Evolutionary conservation across 2,888 invertebrate species (phyloP).

Genomic region (Agonopterix alstromeriana): DNA sequence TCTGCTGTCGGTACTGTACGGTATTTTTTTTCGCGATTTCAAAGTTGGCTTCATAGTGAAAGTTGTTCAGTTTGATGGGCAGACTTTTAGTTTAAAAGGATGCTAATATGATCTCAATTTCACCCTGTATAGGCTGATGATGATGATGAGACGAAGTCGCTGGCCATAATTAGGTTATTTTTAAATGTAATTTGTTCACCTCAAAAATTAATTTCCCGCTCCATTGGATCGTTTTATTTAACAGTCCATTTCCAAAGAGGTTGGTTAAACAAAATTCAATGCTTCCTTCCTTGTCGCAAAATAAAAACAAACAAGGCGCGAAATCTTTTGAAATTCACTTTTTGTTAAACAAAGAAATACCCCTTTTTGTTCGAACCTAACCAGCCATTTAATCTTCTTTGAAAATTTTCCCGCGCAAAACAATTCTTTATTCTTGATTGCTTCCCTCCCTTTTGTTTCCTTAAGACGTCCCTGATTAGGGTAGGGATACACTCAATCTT

Average conservation of each 20-base stretch:
- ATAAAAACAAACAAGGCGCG: neutral
- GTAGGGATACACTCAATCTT: neutral
- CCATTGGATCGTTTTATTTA: slow-evolving; percentile 2
- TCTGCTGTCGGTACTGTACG: too few relatives aligned
- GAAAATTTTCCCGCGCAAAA: slow-evolving; percentile 17
- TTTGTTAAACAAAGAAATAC: slow-evolving; percentile 14
- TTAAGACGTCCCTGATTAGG: slow-evolving; percentile 7
- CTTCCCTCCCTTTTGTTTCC: slow-evolving; percentile 17
- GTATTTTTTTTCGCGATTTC: too few relatives aligned
- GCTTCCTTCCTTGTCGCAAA: slow-evolving; percentile 2
- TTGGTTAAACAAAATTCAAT: slow-evolving; percentile 4
- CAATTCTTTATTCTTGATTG: slow-evolving; percentile 24
- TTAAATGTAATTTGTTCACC: too few relatives aligned
- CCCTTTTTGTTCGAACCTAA: slow-evolving; percentile 19
- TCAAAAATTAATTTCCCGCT: neutral
- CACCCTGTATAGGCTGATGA: too few relatives aligned
- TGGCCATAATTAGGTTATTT: too few relatives aligned
- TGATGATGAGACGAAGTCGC: too few relatives aligned
- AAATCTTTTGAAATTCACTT: slow-evolving; percentile 16
- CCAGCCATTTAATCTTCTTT: slow-evolving; percentile 20
- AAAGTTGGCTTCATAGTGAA: too few relatives aligned
- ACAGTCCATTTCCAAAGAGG: neutral
- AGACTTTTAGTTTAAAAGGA: too few relatives aligned
- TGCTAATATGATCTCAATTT: too few relatives aligned
- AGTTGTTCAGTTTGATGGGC: too few relatives aligned